Conservation (phyloP, 2,113 vertebrate species). For the Nipponia nippon region DNA sequence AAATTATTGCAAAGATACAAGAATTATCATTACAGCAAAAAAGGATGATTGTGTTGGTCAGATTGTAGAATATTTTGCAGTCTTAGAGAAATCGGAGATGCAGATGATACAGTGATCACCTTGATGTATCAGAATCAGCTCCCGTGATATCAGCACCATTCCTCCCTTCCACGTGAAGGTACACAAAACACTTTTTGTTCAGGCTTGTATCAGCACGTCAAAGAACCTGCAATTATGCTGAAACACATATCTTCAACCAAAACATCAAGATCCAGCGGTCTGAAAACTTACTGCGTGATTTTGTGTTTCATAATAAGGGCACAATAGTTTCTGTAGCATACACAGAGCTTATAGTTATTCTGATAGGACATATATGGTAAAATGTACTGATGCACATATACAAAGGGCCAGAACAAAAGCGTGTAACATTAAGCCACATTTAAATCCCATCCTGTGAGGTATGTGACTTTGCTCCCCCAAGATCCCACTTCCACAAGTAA, state of each 20-base stretch:
- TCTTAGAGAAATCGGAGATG: neutral
- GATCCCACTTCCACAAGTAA: neutral
- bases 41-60: neutral
- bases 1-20: neutral
- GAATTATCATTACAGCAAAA: neutral
- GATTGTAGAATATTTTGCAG: neutral
- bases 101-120: neutral
- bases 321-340: neutral
- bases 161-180: neutral
- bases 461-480: neutral
- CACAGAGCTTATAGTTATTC: neutral
- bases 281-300: neutral
- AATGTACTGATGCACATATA: neutral
- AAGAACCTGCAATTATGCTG: neutral
- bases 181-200: neutral
- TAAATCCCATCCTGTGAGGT: neutral
- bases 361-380: neutral
- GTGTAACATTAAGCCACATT: neutral
- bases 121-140: neutral
- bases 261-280: neutral
- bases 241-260: neutral
- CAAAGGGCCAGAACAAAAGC: neutral
- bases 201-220: neutral
- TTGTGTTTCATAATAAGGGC: neutral
- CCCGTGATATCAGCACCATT: neutral